phyloP scores from a whole-genome alignment of 2,888 invertebrate species.

The Andrena flavipes region DNA sequence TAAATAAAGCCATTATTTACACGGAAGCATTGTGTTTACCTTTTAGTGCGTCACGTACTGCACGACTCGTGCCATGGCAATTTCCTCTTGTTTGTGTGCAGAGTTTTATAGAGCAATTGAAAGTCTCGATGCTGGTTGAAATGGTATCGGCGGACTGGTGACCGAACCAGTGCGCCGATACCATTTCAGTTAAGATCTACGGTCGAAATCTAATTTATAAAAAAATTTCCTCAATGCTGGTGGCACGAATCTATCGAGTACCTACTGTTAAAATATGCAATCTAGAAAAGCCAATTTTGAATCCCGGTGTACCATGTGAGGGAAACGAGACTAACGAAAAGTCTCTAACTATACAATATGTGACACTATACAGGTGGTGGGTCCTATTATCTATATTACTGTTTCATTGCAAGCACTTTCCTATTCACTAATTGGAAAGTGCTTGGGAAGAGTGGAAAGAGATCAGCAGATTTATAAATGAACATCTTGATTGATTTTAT shows the following conservation, averaged over 20 bases:
- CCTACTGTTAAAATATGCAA: conserved; percentile 17
- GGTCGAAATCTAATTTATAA: too few species aligned
- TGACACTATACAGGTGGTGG: not conserved
- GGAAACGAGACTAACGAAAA: not conserved
- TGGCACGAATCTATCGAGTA: not conserved
- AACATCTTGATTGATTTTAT: too few species aligned
- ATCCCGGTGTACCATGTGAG: not conserved
- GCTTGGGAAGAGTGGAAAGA: not conserved
- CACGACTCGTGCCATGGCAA: conserved; percentile 8
- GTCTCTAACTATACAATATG: not conserved
- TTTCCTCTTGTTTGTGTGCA: conserved; percentile 29
- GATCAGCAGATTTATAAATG: not conserved
- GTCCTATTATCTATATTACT: conserved; percentile 13
- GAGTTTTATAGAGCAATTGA: conserved; percentile 45
- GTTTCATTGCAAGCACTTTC: conserved; percentile 29
- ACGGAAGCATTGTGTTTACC: not conserved
- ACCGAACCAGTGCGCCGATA: too few species aligned
- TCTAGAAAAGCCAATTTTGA: not conserved
- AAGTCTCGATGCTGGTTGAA: not conserved
- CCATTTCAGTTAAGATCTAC: too few species aligned
- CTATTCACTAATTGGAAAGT: conserved; percentile 9
- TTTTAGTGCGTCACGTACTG: conserved; percentile 21
- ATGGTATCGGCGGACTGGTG: too few species aligned
- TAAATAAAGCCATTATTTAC: conserved; percentile 34
- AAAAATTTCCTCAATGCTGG: not conserved